phyloP scores from a whole-genome alignment of 2,888 invertebrate genomes.

The Microdon myrmicae region DNA sequence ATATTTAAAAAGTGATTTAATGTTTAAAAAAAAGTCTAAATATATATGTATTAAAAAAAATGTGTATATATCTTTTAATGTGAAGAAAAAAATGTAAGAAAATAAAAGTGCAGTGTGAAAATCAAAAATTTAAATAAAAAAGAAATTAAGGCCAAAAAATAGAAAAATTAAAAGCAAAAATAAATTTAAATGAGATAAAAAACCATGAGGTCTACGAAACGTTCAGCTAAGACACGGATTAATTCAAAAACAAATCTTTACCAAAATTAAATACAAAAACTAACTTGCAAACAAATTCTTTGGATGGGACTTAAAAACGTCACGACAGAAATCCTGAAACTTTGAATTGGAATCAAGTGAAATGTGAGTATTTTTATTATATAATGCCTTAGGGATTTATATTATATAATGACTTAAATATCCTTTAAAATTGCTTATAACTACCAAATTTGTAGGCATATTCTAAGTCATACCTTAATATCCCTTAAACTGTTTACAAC shows the following conservation, averaged over 20 bases:
- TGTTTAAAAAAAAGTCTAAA: slow-evolving; percentile 32
- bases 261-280: slow-evolving; percentile 16
- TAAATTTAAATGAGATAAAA: slow-evolving; percentile 34
- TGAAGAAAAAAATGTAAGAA: slow-evolving; percentile 28
- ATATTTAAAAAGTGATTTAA: slow-evolving; percentile 39
- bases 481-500: too few species aligned
- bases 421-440: too few species aligned
- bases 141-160: slow-evolving; percentile 27
- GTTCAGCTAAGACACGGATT: slow-evolving; percentile 44
- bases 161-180: slow-evolving; percentile 16
- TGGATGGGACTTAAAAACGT: too few species aligned
- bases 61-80: slow-evolving; percentile 17
- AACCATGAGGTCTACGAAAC: slow-evolving; percentile 49
- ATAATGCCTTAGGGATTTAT: too few species aligned
- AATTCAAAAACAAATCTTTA: slow-evolving; percentile 28
- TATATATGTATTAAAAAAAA: slow-evolving; percentile 44
- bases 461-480: too few species aligned
- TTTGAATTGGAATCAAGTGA: too few species aligned
- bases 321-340: too few species aligned
- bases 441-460: too few species aligned
- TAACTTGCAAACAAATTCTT: slow-evolving; percentile 4
- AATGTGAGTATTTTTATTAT: too few species aligned
- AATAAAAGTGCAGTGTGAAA: slow-evolving; percentile 38
- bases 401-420: too few species aligned
- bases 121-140: slow-evolving; percentile 35